These are phyloP conservation scores for Caerostris extrusa DNA, from an alignment of 1,140 invertebrate genomes.

Conservation along the genomic window DNA sequence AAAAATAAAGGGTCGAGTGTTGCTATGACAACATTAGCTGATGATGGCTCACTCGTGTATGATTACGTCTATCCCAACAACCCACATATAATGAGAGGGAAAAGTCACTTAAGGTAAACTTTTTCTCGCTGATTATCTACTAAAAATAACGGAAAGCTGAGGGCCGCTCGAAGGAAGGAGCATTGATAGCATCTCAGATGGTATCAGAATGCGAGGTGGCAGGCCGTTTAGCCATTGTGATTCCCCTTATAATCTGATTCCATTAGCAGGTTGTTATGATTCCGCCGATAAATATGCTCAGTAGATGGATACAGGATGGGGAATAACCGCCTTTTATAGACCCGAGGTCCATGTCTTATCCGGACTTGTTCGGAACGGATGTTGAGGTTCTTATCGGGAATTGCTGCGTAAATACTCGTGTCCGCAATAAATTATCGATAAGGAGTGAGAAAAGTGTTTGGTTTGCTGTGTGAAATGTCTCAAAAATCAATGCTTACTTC, in stretches of 20 bases:
- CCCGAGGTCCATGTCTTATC: neutral
- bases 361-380: neutral
- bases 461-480: too few species aligned
- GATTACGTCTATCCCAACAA: conserved; percentile 11
- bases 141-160: conserved; percentile 66
- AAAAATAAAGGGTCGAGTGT: neutral
- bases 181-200: conserved; percentile 54
- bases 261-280: conserved; percentile 60
- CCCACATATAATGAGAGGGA: neutral
- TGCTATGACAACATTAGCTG: conserved; percentile 54
- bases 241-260: conserved; percentile 68
- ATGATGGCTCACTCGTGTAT: conserved; percentile 54
- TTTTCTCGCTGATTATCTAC: conserved; percentile 58
- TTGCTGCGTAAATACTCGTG: conserved; percentile 3
- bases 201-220: conserved; percentile 47
- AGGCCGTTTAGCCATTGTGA: conserved; percentile 63
- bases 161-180: neutral
- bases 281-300: conserved; percentile 47
- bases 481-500: too few species aligned
- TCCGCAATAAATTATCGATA: conserved; percentile 1
- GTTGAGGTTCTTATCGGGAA: neutral
- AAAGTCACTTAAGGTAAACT: conserved; percentile 58
- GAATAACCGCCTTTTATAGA: conserved; percentile 25
- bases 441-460: neutral
- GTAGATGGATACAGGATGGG: neutral